Evolutionary conservation across 1,140 invertebrate genomes (phyloP), one percentile per base, ranked within the genome.

Genomic region (Camponotus floridanus): DNA sequence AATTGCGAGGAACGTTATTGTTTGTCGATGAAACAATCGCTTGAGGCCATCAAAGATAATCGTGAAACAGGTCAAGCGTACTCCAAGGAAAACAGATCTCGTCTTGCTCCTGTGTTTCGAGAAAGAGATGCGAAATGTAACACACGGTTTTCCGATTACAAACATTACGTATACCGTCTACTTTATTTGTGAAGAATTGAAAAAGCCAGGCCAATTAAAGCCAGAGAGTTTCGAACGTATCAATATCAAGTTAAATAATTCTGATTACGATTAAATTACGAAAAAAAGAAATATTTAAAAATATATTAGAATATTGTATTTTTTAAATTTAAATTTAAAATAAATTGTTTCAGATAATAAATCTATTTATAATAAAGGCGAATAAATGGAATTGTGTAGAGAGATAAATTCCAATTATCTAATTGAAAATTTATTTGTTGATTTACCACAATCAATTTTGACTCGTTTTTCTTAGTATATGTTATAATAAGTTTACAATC

Each of bases 121-220:
- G 7, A 36, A 74, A 48, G 26, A 83, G 31, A 55, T 21, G 48
- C 42, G 33, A 11, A n/a, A 26, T 39, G 61, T 51, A 51, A 55
- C 76, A 57, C 33, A 21, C 51, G 33, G 33, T 73, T 15, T 71
- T 71, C 78, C 64, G 78, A 39, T 51, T 74, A 55, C 55, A 61
- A 62, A 81, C 36, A 73, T 42, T 9, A 48, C 36, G 0, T 26
- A 26, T 55, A 33, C 61, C 65, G 55, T 48, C 68, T n/a, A n/a
- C 2, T 61, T 15, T n/a, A 36, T 74, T 48, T 36, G 55, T 21
- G 51, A 73, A 36, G 68, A 74, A n/a, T 18, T 4, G 79, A 55
- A 48, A 73, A 83, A 83, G 68, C 79, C 79, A 83, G 79, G 68
- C 79, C 79, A 83, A 74, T 73, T 61, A 26, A 83, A 74, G 39